A percentile compares a stretch with the other conserved stretches of the same genome.
Conservation (phyloP, 1,140 invertebrate genomes). For the Hesperophylax magnus region DNA sequence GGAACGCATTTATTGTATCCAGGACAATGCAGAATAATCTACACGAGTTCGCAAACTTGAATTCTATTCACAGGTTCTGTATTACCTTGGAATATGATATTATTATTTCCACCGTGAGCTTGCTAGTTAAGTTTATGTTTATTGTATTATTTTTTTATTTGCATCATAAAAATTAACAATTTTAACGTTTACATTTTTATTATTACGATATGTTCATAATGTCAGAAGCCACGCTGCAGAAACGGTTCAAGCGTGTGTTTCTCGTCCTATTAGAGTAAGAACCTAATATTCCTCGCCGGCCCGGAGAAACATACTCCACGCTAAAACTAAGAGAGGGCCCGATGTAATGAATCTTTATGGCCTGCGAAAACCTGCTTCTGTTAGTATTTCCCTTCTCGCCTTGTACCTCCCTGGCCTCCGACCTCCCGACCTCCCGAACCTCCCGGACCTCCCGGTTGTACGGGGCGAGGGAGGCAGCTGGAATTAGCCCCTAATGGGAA, state of each 20-base stretch:
- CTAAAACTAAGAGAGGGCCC: slow-evolving; percentile 17
- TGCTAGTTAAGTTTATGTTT: no score
- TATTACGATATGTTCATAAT: background rate
- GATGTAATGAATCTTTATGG: slow-evolving; percentile 57
- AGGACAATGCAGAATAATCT: no score
- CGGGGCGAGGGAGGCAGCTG: slow-evolving; percentile 11
- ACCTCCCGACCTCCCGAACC: background rate
- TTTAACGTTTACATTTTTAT: no score
- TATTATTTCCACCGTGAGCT: no score
- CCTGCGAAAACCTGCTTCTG: slow-evolving; percentile 55
- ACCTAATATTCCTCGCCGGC: background rate
- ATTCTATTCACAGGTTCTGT: no score
- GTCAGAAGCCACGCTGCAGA: background rate
- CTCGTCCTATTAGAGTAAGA: slow-evolving; percentile 1
- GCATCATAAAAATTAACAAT: no score
- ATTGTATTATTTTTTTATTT: no score
- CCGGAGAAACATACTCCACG: slow-evolving; percentile 6
- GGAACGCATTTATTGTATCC: no score
- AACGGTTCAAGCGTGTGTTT: background rate
- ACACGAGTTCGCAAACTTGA: no score
- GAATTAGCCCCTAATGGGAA: slow-evolving; percentile 57
- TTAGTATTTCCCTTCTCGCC: slow-evolving; percentile 9
- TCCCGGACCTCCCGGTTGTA: background rate
- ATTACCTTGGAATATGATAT: no score
- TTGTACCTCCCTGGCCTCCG: slow-evolving; percentile 10